phyloP scores from a whole-genome alignment of 2,888 invertebrate genomes.

The Patella depressa region DNA sequence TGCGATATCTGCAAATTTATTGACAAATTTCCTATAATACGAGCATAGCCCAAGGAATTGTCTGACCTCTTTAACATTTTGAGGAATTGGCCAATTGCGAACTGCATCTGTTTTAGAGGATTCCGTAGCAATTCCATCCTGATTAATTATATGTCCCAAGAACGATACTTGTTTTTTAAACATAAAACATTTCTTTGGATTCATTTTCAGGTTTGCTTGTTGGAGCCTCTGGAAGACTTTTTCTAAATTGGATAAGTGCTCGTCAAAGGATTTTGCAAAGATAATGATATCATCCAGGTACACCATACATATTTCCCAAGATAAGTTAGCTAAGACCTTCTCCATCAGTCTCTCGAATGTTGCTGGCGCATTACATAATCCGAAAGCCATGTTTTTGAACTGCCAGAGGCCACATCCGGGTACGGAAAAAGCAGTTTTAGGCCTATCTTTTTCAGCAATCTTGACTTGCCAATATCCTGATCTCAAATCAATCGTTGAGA shows the following conservation, averaged over 20 bases:
- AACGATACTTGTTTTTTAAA: neutral
- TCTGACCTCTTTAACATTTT: constrained; percentile 1
- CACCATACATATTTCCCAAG: too few relatives aligned
- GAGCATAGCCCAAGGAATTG: neutral
- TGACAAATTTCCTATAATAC: neutral
- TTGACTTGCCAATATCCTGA: constrained; percentile 5
- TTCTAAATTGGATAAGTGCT: neutral
- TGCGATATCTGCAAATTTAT: neutral
- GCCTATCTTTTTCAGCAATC: constrained; percentile 11
- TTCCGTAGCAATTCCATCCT: neutral
- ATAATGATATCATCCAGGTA: neutral
- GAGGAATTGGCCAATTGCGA: neutral
- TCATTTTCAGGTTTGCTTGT: constrained; percentile 5
- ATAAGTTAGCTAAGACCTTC: too few relatives aligned
- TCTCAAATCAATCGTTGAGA: too few relatives aligned
- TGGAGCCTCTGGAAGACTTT: neutral
- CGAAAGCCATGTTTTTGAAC: constrained; percentile 11
- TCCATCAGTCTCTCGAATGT: constrained; percentile 12
- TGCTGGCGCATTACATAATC: neutral
- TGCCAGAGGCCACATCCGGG: constrained; percentile 3
- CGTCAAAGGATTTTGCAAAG: neutral
- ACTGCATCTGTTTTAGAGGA: neutral
- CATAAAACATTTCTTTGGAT: neutral
- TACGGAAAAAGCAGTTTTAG: constrained; percentile 11
- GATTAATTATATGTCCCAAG: neutral